Conservation (phyloP, 2,888 invertebrate species). For the Corbicula japonica region DNA sequence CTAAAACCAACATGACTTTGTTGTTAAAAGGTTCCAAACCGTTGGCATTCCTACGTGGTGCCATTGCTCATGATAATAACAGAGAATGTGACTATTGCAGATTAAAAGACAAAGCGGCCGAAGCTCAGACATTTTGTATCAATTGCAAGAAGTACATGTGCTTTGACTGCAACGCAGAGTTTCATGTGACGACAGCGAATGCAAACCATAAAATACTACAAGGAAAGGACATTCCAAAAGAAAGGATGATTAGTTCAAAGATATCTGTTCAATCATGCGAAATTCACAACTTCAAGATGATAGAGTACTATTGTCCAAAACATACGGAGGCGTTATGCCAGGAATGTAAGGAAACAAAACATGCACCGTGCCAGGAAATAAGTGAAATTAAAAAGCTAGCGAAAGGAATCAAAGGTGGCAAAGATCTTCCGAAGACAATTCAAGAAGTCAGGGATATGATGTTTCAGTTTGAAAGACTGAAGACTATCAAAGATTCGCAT, state of each 20-base stretch:
- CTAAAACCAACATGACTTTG: neutral
- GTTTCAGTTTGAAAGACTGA: conserved; percentile 47
- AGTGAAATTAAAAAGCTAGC: conserved; percentile 22
- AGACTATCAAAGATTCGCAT: conserved; percentile 25
- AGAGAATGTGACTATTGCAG: conserved; percentile 41
- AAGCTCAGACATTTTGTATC: conserved; percentile 35
- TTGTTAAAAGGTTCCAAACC: conserved; percentile 39
- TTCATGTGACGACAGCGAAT: conserved; percentile 26
- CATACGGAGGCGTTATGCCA: conserved; percentile 43
- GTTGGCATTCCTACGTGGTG: conserved; percentile 15
- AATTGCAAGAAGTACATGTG: conserved; percentile 57
- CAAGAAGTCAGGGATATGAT: conserved; percentile 41
- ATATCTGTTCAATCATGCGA: conserved; percentile 24
- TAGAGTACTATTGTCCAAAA: conserved; percentile 46
- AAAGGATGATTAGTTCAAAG: conserved; percentile 1
- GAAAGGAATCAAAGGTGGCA: conserved; percentile 38
- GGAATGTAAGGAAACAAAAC: conserved; percentile 41
- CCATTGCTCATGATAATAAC: neutral
- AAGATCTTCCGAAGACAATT: conserved; percentile 31
- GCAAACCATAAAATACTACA: conserved; percentile 39
- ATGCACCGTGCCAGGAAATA: conserved; percentile 35
- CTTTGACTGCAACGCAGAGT: conserved; percentile 36
- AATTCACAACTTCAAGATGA: conserved; percentile 32
- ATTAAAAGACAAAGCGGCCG: conserved; percentile 8
- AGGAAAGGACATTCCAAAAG: conserved; percentile 35